Conservation (phyloP, 2,888 invertebrate species). For the Tolmerus cingulatus region DNA sequence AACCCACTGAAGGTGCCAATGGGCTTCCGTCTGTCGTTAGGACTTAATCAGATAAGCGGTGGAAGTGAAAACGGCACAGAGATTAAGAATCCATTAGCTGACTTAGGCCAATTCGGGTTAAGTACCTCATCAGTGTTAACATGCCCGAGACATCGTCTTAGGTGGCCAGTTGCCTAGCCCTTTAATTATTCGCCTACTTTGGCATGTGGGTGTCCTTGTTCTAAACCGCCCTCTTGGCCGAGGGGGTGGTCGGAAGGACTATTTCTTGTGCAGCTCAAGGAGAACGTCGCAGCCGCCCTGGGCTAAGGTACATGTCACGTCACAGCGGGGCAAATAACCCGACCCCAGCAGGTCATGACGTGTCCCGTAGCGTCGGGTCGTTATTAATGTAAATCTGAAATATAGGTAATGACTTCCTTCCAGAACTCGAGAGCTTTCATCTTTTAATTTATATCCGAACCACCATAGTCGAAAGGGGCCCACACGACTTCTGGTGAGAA, state of each 20-base stretch:
- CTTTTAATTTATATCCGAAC: neutral
- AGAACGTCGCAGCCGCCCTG: neutral
- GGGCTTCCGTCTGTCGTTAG: neutral
- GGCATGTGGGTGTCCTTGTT: neutral
- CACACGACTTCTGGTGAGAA: neutral
- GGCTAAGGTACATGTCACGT: neutral
- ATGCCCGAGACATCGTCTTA: neutral
- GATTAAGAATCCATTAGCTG: conserved; percentile 27
- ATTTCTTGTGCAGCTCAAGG: neutral
- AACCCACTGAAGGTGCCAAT: neutral
- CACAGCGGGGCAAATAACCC: neutral
- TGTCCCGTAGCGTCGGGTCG: neutral
- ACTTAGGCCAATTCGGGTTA: neutral
- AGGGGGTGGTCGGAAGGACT: neutral
- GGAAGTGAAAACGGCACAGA: neutral
- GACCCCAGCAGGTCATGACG: neutral
- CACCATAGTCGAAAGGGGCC: neutral
- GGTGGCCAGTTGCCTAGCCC: neutral
- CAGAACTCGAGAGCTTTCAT: neutral
- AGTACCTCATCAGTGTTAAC: neutral
- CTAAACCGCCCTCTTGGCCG: neutral
- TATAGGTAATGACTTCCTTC: neutral
- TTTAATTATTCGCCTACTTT: conserved; percentile 7
- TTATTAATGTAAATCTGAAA: conserved; percentile 10
- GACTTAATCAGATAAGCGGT: neutral